Evolutionary conservation across 1,140 invertebrate species (phyloP).

Genomic region (Solenopsis fugax): DNA sequence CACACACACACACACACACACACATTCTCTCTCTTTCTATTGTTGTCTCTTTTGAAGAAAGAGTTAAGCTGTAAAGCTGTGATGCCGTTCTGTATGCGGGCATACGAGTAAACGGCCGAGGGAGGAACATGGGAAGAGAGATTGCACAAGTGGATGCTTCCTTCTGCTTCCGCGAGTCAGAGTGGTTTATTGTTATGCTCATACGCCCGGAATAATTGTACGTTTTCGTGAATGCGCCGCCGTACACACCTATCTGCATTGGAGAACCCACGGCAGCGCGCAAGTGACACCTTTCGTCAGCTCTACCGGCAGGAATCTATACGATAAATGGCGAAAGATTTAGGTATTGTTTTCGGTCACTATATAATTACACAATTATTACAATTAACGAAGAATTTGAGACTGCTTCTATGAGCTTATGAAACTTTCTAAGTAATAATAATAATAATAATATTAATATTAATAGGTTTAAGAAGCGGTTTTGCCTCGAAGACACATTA

Average conservation of each 20-base stretch:
- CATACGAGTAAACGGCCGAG: not conserved
- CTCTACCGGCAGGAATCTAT: not conserved
- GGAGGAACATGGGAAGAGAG: slow-evolving; percentile 16
- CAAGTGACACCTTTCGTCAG: slow-evolving; percentile 32
- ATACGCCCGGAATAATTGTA: slow-evolving; percentile 63
- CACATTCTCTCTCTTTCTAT: not conserved
- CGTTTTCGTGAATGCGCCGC: slow-evolving; percentile 28
- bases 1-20: not conserved
- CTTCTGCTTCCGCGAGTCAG: slow-evolving; percentile 65
- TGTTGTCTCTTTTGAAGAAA: not conserved
- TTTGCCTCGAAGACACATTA: too few species aligned
- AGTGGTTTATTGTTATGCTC: slow-evolving; percentile 76
- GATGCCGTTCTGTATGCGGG: not conserved
- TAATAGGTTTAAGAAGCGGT: too few species aligned
- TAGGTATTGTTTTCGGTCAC: not conserved
- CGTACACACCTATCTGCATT: not conserved
- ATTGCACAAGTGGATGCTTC: slow-evolving; percentile 67
- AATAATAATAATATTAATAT: not conserved
- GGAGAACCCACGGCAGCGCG: not conserved
- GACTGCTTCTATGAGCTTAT: not conserved
- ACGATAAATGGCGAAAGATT: slow-evolving; percentile 1
- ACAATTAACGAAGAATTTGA: not conserved
- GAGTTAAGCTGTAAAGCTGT: slow-evolving; percentile 24
- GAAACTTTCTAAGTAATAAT: not conserved
- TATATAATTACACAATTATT: not conserved